These are phyloP conservation scores for Orthosia cruda DNA, from an alignment of 2,888 invertebrate genomes.

Conservation along the genomic window DNA sequence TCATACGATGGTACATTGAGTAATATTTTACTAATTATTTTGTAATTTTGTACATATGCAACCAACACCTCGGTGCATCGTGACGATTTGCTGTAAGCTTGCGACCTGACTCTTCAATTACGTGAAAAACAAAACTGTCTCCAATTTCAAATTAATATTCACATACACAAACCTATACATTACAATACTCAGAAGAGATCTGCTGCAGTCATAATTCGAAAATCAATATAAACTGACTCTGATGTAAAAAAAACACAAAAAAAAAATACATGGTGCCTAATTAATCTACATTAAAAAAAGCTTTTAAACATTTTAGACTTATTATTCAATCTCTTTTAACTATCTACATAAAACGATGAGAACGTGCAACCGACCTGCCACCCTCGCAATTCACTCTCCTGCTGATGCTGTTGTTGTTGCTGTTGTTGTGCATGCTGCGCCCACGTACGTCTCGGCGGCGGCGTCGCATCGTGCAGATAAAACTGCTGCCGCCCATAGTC, in stretches of 20 bases:
- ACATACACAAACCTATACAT: background rate
- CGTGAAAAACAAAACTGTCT: background rate
- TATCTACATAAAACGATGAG: slow-evolving; percentile 27
- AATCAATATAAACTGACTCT: background rate
- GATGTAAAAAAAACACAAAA: background rate
- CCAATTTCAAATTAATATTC: background rate
- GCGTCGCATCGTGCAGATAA: slow-evolving; percentile 94
- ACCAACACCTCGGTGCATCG: slow-evolving; percentile 63
- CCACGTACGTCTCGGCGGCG: slow-evolving; percentile 93
- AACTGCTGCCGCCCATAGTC: slow-evolving; percentile 91
- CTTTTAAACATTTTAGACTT: background rate
- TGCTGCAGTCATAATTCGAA: background rate
- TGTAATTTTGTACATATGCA: slow-evolving; percentile 20
- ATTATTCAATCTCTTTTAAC: background rate
- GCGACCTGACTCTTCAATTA: slow-evolving; percentile 34
- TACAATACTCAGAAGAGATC: background rate
- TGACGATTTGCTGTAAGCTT: slow-evolving; percentile 52
- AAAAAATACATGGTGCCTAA: background rate
- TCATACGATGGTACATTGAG: slow-evolving; percentile 12
- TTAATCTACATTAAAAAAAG: background rate
- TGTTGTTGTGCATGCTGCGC: slow-evolving; percentile 89
- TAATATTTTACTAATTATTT: background rate
- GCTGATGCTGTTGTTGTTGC: slow-evolving; percentile 89
- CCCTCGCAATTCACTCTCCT: slow-evolving; percentile 91
- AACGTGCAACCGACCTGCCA: slow-evolving; percentile 84